Evolutionary conservation across 2,797 vertebrate genomes (phyloP).

Genomic region (Mormyrops boulengeri): DNA sequence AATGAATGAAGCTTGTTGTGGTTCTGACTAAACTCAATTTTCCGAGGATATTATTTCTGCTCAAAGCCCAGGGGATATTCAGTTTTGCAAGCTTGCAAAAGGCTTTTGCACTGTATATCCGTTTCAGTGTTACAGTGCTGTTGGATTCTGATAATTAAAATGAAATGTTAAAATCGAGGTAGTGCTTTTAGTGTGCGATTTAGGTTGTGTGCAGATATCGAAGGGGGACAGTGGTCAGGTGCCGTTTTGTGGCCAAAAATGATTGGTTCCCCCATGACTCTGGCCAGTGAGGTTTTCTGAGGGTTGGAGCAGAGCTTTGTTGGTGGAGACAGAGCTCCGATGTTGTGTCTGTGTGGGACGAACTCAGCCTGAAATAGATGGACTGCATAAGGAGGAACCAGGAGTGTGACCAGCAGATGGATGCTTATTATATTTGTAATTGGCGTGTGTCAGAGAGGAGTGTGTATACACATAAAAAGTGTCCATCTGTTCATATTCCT

Average conservation of each 20-base stretch:
- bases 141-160: not conserved
- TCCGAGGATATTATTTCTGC: constrained; percentile 3
- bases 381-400: not conserved
- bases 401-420: not conserved
- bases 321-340: not conserved
- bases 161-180: not conserved
- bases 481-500: not conserved
- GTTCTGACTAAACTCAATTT: not conserved
- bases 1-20: not conserved
- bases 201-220: not conserved
- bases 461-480: not conserved
- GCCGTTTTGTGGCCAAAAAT: not conserved
- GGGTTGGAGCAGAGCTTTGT: not conserved
- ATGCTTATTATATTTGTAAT: not conserved
- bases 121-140: not conserved
- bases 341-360: not conserved
- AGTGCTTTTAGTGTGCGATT: not conserved
- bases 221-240: not conserved
- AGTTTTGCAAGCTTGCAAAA: constrained; percentile 2
- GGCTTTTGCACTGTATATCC: not conserved
- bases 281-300: not conserved
- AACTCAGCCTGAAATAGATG: not conserved
- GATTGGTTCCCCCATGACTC: not conserved
- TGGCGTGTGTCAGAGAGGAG: not conserved
- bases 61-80: not conserved